Base-by-base conservation (phyloP, 2,113 vertebrate species). In the Rhegmatorhina hoffmannsi region DNA sequence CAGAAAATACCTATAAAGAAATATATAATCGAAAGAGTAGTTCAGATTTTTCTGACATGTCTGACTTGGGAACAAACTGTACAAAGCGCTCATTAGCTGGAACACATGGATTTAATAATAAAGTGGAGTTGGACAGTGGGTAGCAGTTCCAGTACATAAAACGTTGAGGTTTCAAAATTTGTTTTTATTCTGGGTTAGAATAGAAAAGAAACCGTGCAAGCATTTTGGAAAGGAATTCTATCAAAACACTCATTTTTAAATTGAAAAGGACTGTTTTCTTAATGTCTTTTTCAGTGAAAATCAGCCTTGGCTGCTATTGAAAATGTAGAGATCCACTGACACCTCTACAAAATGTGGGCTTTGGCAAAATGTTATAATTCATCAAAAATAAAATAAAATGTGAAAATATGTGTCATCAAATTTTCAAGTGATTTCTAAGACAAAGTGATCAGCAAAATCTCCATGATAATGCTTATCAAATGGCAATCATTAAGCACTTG, bases 91-190 rank as follows among this genome's bases (percentile, higher is more conserved):
- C 10, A 60, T 84, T 87, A 91, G n/a, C 4, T 74, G 63, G 26
- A 95, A 95, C 94, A 95, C 23, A 0, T 91, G 89, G 91, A 90
- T 97, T 94, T 70, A 95, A 96, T 96, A 95, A 96, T 96, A 87
- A 90, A 74, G 72, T 67, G 43, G 75, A 93, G 23, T 7, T 93
- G 72, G 90, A 72, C 76, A 90, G 67, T 69, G 72, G 43, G 68
- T 29, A 2, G 50, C 33, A 80, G 63, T 88, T 96, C 88, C 90
- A 95, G 83, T 55, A 93, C 73, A 87, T 90, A 94, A 93, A 93
- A 94, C 1, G 1, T 13, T 70, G 90, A 63, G 80, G 85, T 95
- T 96, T 95, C 91, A 95, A 90, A 92, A 91, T 92, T 78, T 95
- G 91, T 89, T 96, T 95, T 96, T 63, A 90, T 88, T 96, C 92